Conservation (phyloP, 2,888 invertebrate species). For the Callosobruchus maculatus region DNA sequence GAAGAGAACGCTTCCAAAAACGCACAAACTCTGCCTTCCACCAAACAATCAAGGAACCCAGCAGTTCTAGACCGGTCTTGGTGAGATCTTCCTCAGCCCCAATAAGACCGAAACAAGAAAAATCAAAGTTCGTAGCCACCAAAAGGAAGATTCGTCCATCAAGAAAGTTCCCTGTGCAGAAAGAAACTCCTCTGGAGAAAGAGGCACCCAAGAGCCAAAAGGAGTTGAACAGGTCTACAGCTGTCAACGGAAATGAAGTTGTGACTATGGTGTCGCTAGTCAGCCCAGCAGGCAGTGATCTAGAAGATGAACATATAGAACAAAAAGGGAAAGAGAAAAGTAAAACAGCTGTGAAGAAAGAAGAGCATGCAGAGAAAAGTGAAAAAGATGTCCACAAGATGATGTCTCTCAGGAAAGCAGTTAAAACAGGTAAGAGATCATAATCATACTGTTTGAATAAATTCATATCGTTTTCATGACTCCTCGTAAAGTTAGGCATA, state of each 20-base stretch:
- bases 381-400: constrained; percentile 29
- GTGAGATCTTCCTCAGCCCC: constrained; percentile 41
- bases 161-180: constrained; percentile 16
- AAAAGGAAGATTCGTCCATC: constrained; percentile 38
- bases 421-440: constrained; percentile 42
- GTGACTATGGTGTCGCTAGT: constrained; percentile 66
- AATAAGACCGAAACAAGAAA: constrained; percentile 32
- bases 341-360: constrained; percentile 16
- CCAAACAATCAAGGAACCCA: constrained; percentile 28
- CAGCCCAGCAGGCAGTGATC: constrained; percentile 64
- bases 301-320: constrained; percentile 48
- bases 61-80: constrained; percentile 36
- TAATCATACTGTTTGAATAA: background rate
- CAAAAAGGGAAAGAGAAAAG: constrained; percentile 18
- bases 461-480: too few species aligned
- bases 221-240: constrained; percentile 28
- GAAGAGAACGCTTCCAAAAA: constrained; percentile 42
- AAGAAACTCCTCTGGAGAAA: constrained; percentile 11
- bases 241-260: constrained; percentile 46
- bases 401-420: constrained; percentile 42
- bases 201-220: constrained; percentile 25
- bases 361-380: constrained; percentile 13
- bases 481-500: too few species aligned
- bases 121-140: constrained; percentile 36
- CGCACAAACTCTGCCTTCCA: constrained; percentile 44